Percentiles rank a stretch among this genome's conserved stretches.
Evolutionary conservation across 2,888 invertebrate species (phyloP).

Genomic region (Gymnosoma rotundatum): DNA sequence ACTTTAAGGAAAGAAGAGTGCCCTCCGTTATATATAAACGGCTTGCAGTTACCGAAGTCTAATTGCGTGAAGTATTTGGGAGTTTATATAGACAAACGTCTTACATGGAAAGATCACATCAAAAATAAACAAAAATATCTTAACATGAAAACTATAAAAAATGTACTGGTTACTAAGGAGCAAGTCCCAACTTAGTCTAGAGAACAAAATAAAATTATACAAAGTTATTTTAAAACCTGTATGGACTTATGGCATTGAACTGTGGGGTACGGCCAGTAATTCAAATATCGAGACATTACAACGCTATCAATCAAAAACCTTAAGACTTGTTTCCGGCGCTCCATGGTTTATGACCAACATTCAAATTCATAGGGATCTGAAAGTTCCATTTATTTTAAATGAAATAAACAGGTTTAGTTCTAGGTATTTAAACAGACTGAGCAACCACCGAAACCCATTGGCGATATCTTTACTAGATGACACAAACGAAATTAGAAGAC

Average conservation of each 20-base stretch:
- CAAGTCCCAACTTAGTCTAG: conserved; percentile 1
- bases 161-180: background rate
- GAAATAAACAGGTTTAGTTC: background rate
- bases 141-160: conserved; percentile 4
- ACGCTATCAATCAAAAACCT: background rate
- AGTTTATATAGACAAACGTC: background rate
- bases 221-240: conserved; percentile 6
- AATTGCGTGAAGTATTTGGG: background rate
- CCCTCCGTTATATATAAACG: background rate
- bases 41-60: background rate
- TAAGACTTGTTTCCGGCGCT: no score
- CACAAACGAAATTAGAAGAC: conserved; percentile 13
- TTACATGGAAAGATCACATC: conserved; percentile 1
- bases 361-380: background rate
- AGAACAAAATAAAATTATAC: conserved; percentile 11
- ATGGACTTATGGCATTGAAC: background rate
- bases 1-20: background rate
- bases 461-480: background rate
- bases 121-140: background rate
- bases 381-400: background rate
- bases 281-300: background rate
- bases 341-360: background rate
- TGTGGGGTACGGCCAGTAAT: background rate
- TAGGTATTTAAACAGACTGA: background rate
- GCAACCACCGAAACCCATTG: background rate